These are phyloP conservation scores for Panzeria rudis DNA, from an alignment of 2,888 invertebrate genomes.

Conservation along the genomic window DNA sequence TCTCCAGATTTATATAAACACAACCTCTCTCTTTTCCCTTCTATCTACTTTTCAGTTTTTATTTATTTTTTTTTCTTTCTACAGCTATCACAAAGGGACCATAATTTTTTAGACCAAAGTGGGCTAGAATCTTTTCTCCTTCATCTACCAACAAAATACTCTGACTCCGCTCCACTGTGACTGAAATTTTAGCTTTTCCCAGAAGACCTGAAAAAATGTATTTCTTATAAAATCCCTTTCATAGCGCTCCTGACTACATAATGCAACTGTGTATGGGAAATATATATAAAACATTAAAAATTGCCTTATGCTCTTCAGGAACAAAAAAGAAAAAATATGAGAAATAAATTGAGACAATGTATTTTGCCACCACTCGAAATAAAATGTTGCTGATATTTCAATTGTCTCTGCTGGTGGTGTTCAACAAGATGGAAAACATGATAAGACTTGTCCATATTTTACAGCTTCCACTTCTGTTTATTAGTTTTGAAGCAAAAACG, in stretches of 20 bases:
- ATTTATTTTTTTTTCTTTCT: too few species aligned
- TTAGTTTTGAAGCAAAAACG: background rate
- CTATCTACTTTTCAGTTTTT: too few species aligned
- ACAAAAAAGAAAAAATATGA: background rate
- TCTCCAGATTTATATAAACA: too few species aligned
- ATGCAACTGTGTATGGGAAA: conserved; percentile 37
- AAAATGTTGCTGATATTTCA: conserved; percentile 83
- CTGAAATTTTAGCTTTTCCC: background rate
- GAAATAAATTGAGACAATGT: conserved; percentile 59
- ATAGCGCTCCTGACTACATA: conserved; percentile 24
- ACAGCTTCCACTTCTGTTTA: conserved; percentile 20
- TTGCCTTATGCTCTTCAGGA: conserved; percentile 53
- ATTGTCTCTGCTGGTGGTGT: conserved; percentile 76
- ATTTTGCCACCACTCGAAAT: conserved; percentile 62
- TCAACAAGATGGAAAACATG: conserved; percentile 67
- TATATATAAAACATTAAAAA: conserved; percentile 27
- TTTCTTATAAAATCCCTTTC: background rate
- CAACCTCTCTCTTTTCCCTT: too few species aligned
- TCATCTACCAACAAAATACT: too few species aligned
- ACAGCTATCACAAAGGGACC: too few species aligned
- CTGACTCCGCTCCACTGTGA: too few species aligned
- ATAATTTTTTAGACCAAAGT: too few species aligned
- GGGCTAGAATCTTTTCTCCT: too few species aligned
- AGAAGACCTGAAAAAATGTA: background rate
- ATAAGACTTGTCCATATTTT: conserved; percentile 64